Percentiles rank a stretch among this genome's conserved stretches.
Conservation (phyloP, 2,888 invertebrate genomes). For the Drosophila macrothrix region DNA sequence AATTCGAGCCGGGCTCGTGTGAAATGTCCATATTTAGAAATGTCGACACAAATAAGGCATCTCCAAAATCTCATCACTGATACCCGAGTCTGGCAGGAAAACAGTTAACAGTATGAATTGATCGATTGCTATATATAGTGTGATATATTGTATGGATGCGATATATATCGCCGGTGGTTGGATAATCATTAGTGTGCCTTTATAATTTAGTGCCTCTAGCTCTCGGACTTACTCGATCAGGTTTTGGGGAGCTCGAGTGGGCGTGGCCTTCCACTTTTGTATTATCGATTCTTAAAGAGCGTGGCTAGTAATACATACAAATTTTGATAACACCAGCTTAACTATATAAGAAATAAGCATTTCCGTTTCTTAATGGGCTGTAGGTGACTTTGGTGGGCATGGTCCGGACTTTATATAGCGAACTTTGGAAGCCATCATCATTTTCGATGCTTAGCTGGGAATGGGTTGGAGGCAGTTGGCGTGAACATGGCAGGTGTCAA, state of each 20-base stretch:
- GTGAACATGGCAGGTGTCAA: background rate
- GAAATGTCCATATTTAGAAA: background rate
- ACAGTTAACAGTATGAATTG: background rate
- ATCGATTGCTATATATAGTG: background rate
- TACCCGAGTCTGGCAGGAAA: background rate
- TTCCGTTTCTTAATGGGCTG: background rate
- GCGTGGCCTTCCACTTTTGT: background rate
- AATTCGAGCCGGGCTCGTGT: background rate
- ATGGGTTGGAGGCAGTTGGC: background rate
- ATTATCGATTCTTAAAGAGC: background rate
- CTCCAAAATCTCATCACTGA: constrained; percentile 25
- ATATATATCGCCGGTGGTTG: background rate
- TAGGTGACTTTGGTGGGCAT: background rate
- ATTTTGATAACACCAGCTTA: background rate
- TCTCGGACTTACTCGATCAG: no score
- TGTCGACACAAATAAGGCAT: constrained; percentile 19
- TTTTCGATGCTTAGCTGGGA: background rate
- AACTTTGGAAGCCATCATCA: background rate
- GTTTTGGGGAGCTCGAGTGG: background rate
- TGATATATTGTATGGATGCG: background rate
- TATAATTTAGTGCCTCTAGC: background rate
- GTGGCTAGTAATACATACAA: background rate
- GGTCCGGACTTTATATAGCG: background rate
- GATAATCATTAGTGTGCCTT: background rate
- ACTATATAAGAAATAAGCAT: background rate